Percentiles rank a stretch among this genome's conserved stretches.
Evolutionary conservation across 2,113 vertebrate genomes (phyloP).

Genomic region (Halcyon malimbica): DNA sequence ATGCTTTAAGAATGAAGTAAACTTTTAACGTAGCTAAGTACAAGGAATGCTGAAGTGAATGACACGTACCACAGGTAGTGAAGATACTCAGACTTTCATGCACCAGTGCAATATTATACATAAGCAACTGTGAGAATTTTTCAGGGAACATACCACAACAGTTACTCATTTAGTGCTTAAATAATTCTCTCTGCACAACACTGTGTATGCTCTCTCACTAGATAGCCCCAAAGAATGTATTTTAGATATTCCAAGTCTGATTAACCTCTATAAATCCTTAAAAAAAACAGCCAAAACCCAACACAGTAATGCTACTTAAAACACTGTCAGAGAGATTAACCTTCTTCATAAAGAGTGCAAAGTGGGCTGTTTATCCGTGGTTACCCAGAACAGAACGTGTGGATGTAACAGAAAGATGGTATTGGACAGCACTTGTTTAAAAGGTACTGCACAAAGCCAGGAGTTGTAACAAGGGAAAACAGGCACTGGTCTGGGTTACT

Average conservation of each 20-base stretch:
- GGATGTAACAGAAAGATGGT: not conserved
- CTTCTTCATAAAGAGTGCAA: not conserved
- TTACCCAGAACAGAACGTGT: not conserved
- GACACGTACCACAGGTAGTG: not conserved
- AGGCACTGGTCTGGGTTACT: not conserved
- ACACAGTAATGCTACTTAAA: not conserved
- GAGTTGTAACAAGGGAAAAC: not conserved
- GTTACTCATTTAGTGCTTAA: not conserved
- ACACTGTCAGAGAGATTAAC: not conserved
- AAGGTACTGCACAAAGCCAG: not conserved
- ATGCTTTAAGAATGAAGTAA: not conserved
- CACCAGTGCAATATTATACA: not conserved
- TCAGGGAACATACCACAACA: not conserved
- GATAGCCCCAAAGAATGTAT: not conserved
- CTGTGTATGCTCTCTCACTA: not conserved
- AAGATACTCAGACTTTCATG: rapidly evolving
- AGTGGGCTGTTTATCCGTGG: not conserved
- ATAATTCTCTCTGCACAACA: not conserved
- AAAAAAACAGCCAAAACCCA: not conserved
- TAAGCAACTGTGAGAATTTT: not conserved
- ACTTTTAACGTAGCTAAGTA: not conserved
- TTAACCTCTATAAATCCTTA: not conserved
- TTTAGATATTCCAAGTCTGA: not conserved
- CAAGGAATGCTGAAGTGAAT: not conserved
- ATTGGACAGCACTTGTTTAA: not conserved